These are phyloP conservation scores for Caenorhabditis remanei DNA, from an alignment of 1,140 invertebrate species.

Conservation along the genomic window DNA sequence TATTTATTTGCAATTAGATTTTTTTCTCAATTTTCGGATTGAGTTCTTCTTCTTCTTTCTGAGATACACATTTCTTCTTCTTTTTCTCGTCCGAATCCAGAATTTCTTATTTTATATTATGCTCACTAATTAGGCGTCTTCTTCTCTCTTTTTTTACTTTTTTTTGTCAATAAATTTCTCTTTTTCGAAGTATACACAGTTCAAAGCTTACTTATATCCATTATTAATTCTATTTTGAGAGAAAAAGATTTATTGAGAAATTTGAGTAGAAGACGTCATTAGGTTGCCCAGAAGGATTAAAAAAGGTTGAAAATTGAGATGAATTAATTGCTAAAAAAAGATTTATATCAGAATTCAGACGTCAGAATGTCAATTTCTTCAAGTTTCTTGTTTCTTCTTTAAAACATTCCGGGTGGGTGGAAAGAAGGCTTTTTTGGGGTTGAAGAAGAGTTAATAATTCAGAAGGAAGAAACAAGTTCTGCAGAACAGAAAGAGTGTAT, in stretches of 20 bases:
- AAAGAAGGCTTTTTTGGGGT: not conserved
- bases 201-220: no score
- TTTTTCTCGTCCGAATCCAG: no score
- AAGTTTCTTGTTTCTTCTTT: slow-evolving; percentile 5
- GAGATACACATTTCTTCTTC: no score
- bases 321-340: not conserved
- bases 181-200: no score
- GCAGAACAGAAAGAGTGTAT: not conserved
- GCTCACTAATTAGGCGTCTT: no score
- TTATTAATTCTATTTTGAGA: not conserved
- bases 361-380: slow-evolving; percentile 36
- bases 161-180: no score
- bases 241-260: no score
- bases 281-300: no score
- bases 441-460: no score
- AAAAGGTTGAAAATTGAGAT: not conserved
- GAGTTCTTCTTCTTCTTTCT: not conserved
- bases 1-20: slow-evolving; percentile 6
- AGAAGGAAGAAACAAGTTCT: not conserved
- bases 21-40: not conserved
- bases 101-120: no score
- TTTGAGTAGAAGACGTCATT: no score
- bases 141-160: no score
- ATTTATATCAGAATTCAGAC: slow-evolving; percentile 15
- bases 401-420: not conserved